Percentiles rank a stretch among this genome's conserved stretches.
These are phyloP conservation scores for Python bivittatus DNA, from an alignment of 2,113 vertebrate species.

Conservation along the genomic window DNA sequence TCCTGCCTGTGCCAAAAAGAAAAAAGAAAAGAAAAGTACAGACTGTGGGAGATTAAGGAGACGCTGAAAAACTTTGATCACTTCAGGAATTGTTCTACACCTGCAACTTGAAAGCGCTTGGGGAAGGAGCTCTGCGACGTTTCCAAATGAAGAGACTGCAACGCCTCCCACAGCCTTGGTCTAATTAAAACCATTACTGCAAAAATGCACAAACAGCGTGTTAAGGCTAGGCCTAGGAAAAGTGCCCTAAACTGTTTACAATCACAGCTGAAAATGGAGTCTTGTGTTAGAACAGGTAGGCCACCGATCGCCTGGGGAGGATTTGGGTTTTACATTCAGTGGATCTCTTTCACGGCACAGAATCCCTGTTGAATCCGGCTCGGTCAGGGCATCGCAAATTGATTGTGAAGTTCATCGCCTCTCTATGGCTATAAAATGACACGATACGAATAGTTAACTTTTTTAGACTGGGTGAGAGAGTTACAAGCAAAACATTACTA, in stretches of 20 bases:
- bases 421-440: no score
- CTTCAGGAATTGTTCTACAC: conserved; percentile 8
- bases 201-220: background rate
- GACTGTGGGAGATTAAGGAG: background rate
- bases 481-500: no score
- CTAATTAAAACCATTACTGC: background rate
- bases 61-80: conserved; percentile 7
- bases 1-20: background rate
- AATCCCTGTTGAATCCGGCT: background rate
- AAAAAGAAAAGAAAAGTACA: background rate
- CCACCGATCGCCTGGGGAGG: background rate
- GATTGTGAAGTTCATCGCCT: no score
- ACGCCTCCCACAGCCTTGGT: background rate
- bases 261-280: background rate
- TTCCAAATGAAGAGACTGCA: background rate
- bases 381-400: background rate
- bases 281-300: background rate
- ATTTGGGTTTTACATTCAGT: background rate
- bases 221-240: background rate
- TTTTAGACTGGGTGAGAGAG: no score
- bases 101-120: conserved; percentile 21
- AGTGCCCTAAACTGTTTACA: background rate
- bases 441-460: no score
- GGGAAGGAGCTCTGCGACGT: background rate
- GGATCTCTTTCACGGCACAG: background rate